Evolutionary conservation across 2,113 vertebrate species (phyloP), one percentile per base, ranked within the genome.

Genomic region (Podarcis raffonei): DNA sequence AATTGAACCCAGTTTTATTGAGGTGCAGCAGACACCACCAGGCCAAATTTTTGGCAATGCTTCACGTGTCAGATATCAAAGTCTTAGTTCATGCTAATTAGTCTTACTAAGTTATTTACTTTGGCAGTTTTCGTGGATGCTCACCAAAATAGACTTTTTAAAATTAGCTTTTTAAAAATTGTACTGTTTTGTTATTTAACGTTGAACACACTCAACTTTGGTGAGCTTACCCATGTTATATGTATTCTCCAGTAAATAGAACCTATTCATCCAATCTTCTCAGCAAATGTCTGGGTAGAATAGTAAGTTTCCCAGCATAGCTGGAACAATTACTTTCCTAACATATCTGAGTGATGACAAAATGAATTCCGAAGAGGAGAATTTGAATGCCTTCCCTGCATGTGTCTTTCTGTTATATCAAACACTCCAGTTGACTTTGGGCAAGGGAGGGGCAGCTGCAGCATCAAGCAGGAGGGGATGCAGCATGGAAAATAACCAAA

Each of bases 101-200:
- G 27, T 62, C 80, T 89, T 74, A 72, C 48, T 62, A 86, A 85
- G 20, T 59, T 66, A 59, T 74, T 87, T 81, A 74, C 71, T 83
- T 83, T 83, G 71, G 80, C 71, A 76, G 37, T 65, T 76, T 20
- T 65, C 83, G 57, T 65, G 35, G 48, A 30, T 74, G 78, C 35
- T 87, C 53, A 42, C 25, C 48, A 53, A 32, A 48, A 65, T 27
- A 66, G 25, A 18, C 30, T 53, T 39, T 39, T 48, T 88, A 48
- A 53, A 88, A 75, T 88, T 82, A 82, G 27, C 57, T 42, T 74
- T 88, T 77, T 48, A 62, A 62, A 48, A 81, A 59, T 82, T 35
- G 35, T 30, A 6, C 6, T 71, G 65, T 39, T 22, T 79, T 57
- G n/a, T n/a, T 68, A 78, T 79, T 79, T 53, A 69, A 16, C 48